phyloP scores from a whole-genome alignment of 2,113 vertebrate genomes.

The Anarhynchus alexandrinus region DNA sequence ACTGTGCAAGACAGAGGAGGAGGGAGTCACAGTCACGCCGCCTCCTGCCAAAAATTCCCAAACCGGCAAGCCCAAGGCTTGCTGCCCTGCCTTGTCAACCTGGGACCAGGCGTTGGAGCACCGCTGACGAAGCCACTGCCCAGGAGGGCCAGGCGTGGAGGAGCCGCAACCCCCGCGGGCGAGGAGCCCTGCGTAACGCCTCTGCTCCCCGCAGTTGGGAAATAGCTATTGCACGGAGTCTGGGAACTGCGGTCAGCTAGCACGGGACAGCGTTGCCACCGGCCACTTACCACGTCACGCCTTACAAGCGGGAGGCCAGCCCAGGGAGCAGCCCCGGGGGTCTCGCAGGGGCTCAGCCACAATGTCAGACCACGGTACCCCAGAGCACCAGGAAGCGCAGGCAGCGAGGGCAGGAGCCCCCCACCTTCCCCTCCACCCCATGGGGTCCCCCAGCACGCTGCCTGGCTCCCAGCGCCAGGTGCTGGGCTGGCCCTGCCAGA shows the following conservation, averaged over 20 bases:
- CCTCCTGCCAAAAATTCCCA: not conserved
- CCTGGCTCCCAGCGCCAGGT: accelerated
- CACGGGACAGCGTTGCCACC: not conserved
- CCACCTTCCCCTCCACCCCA: not conserved
- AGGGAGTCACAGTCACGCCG: not conserved
- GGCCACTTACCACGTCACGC: accelerated
- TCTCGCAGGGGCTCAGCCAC: not conserved
- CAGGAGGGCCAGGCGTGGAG: not conserved
- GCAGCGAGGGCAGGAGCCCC: not conserved
- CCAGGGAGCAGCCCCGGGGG: not conserved
- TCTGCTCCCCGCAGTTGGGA: not conserved
- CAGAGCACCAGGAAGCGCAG: not conserved
- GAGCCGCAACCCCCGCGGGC: accelerated
- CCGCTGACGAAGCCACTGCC: not conserved
- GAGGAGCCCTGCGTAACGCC: not conserved
- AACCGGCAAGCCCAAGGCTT: not conserved
- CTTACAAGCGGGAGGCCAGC: not conserved
- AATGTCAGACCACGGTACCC: accelerated
- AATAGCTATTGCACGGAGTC: not conserved
- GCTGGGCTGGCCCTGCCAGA: not conserved
- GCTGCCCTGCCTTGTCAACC: not conserved
- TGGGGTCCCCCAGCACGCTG: not conserved
- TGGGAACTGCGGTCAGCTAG: not conserved
- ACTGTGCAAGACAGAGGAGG: not conserved
- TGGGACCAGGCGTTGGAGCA: not conserved